Evolutionary conservation across 2,888 invertebrate genomes (phyloP).

Genomic region (Herminia tarsipennalis): DNA sequence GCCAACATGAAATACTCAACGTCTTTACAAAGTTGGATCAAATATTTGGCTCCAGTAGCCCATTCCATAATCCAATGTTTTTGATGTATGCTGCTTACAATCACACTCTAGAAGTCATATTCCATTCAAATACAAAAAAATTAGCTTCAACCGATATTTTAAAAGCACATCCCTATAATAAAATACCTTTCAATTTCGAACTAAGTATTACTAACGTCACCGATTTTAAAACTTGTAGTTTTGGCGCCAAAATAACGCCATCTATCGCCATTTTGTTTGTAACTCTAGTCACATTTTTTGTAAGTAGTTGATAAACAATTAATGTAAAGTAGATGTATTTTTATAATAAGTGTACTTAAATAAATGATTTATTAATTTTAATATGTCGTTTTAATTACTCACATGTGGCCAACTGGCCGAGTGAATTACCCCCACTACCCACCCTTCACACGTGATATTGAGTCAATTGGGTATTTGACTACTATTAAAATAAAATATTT

Average conservation of each 20-base stretch:
- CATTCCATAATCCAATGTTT: slow-evolving; percentile 86
- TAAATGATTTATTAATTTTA: too few relatives aligned
- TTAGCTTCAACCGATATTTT: slow-evolving; percentile 62
- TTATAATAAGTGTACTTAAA: not conserved
- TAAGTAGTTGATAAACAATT: slow-evolving; percentile 35
- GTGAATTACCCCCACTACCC: too few relatives aligned
- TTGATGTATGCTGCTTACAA: slow-evolving; percentile 90
- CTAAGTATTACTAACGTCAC: slow-evolving; percentile 52
- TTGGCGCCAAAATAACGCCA: slow-evolving; percentile 52
- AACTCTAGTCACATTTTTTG: slow-evolving; percentile 58
- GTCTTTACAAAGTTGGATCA: slow-evolving; percentile 89
- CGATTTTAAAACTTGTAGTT: slow-evolving; percentile 52
- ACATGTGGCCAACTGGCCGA: too few relatives aligned
- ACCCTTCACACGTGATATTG: too few relatives aligned
- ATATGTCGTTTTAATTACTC: too few relatives aligned
- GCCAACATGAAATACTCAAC: slow-evolving; percentile 89
- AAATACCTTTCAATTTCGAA: slow-evolving; percentile 74
- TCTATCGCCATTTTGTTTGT: slow-evolving; percentile 48
- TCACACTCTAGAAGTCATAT: slow-evolving; percentile 87
- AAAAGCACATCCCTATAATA: slow-evolving; percentile 63
- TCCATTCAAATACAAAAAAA: slow-evolving; percentile 84
- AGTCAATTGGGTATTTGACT: too few relatives aligned
- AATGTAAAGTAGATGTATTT: too few relatives aligned
- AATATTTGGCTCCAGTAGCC: slow-evolving; percentile 90
- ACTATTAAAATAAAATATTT: too few relatives aligned